Evolutionary conservation across 2,888 invertebrate species (phyloP), one percentile per base, ranked within the genome.

Genomic region (Ichneumoninae sp.): DNA sequence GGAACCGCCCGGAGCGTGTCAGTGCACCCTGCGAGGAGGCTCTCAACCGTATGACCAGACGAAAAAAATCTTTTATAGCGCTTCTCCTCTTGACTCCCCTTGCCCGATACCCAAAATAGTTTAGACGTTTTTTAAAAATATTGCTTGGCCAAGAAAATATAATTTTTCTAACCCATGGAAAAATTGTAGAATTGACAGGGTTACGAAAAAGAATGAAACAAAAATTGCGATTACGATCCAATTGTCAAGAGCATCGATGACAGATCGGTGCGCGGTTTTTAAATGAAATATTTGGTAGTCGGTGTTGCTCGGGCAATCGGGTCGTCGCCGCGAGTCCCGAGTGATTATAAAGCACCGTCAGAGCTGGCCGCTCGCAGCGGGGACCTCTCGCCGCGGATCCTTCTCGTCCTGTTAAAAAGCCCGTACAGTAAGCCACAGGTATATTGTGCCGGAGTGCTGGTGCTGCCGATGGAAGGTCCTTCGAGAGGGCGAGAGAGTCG

Each of bases 1-100:
- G 89, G 90, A 91, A 91, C 89, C 90, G 90, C 90, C 89, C 86
- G 89, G 88, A 89, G 91, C 90, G 91, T 90, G 89, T 88, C 89
- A 89, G 88, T 89, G 86, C 87, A 89, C 86, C 87, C 88, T 86
- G 87, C 88, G 86, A 83, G 79, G 71, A 65, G 88, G 86, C 88
- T 89, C 89, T 89, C 89, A 87, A 89, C 88, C 86, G 87, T 83
- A 83, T 47, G 44, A 66, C 70, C 70, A 74, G 47, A 79, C 50
- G 52, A 68, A 68, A 84, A 81, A 75, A 82, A 76, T 75, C 52
- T 66, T 50, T 78, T 63, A 54, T 78, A 22, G 30, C 19, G 16
- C 63, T 63, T 7, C 16, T 13, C 73, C 54, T 82, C 68, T 82
- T 68, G 44, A 66, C 22, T 36, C 65, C 47, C 54, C 50, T 68